phyloP scores from a whole-genome alignment of 2,888 invertebrate species.

The Panzeria rudis region DNA sequence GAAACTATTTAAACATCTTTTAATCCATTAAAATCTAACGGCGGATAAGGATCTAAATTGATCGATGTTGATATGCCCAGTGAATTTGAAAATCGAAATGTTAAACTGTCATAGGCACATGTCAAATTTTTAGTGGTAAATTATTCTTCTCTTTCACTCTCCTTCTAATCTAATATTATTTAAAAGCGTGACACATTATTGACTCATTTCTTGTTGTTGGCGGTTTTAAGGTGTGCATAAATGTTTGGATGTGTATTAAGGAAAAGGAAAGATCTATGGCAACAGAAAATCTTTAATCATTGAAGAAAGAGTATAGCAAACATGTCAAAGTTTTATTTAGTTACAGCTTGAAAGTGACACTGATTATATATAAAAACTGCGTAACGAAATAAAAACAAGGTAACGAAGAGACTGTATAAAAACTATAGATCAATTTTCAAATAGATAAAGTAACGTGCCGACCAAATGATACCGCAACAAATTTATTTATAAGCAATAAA shows the following conservation, averaged over 20 bases:
- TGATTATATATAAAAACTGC: conserved; percentile 74
- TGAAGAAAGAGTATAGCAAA: conserved; percentile 37
- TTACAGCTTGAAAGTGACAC: conserved; percentile 69
- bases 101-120: conserved; percentile 58
- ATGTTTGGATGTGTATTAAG: conserved; percentile 1
- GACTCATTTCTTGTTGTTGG: conserved; percentile 61
- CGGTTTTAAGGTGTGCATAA: conserved; percentile 48
- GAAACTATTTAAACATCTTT: background rate
- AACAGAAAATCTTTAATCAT: conserved; percentile 25
- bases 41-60: conserved; percentile 49
- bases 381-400: conserved; percentile 72
- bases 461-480: conserved; percentile 71
- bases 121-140: conserved; percentile 47
- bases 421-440: conserved; percentile 47
- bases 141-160: conserved; percentile 2
- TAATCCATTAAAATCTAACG: conserved; percentile 31
- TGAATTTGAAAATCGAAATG: conserved; percentile 49
- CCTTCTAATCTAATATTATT: background rate
- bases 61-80: conserved; percentile 56
- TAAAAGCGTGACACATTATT: conserved; percentile 69
- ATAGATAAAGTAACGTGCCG: conserved; percentile 61
- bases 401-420: conserved; percentile 27
- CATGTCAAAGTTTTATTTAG: conserved; percentile 65
- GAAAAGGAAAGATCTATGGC: conserved; percentile 18
- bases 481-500: conserved; percentile 49